Conservation (phyloP, 2,888 invertebrate species). For the Cremastobaeus sp. region DNA sequence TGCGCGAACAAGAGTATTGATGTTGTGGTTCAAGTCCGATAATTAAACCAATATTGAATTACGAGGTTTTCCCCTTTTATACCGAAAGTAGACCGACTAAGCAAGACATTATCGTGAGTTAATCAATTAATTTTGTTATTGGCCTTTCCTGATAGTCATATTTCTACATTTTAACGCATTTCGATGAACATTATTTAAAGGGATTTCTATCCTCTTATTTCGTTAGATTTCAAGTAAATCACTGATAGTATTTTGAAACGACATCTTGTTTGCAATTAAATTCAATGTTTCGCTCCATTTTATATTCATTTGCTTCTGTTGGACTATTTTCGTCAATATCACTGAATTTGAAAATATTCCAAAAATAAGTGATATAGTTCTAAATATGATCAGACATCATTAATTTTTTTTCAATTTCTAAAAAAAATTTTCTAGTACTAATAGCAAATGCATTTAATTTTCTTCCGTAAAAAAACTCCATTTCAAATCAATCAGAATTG, state of each 20-base stretch:
- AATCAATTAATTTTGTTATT: constrained; percentile 51
- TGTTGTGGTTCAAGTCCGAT: constrained; percentile 57
- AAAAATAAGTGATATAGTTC: too few relatives aligned
- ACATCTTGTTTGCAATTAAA: not conserved
- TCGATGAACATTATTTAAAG: constrained; percentile 27
- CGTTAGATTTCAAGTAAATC: not conserved
- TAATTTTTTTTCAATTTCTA: too few relatives aligned
- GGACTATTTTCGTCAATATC: too few relatives aligned
- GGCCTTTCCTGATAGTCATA: constrained; percentile 18
- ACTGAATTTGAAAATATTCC: too few relatives aligned
- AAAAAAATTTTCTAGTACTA: too few relatives aligned
- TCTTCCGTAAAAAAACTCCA: too few relatives aligned
- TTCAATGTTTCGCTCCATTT: not conserved
- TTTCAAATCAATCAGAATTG: too few relatives aligned
- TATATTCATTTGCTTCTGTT: not conserved
- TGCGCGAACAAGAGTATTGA: constrained; percentile 54
- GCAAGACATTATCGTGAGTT: constrained; percentile 49
- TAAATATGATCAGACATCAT: too few relatives aligned
- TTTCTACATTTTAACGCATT: too few relatives aligned
- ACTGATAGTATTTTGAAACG: constrained; percentile 1
- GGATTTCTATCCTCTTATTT: not conserved
- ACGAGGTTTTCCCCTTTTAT: constrained; percentile 49
- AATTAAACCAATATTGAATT: constrained; percentile 59
- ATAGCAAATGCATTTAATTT: too few relatives aligned
- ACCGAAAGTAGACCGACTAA: constrained; percentile 49